Evolutionary conservation across 1,140 invertebrate species (phyloP).

Genomic region (Cydia pomonella): DNA sequence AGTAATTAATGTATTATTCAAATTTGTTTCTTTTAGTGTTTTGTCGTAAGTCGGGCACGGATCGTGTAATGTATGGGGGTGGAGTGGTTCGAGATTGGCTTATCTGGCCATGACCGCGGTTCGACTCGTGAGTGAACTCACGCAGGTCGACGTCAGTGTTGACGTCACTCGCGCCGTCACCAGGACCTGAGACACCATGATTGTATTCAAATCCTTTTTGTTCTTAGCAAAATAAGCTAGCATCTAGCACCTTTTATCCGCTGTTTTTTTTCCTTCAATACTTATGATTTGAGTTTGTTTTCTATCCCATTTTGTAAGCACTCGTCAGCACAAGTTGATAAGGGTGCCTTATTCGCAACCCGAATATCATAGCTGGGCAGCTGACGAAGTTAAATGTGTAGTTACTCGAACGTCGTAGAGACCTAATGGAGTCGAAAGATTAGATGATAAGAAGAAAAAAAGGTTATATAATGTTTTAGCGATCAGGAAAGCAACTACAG

Average conservation of each 20-base stretch:
- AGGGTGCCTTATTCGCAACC: neutral
- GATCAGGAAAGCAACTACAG: no score
- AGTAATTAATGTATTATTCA: neutral
- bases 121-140: conserved; percentile 71
- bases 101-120: conserved; percentile 52
- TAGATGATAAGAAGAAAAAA: no score
- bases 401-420: no score
- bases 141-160: conserved; percentile 47
- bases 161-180: conserved; percentile 53
- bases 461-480: no score
- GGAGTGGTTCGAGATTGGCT: conserved; percentile 9
- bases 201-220: neutral
- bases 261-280: no score
- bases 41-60: conserved; percentile 1
- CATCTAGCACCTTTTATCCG: no score
- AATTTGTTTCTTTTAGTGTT: conserved; percentile 21
- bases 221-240: no score
- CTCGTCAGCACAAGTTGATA: conserved; percentile 4
- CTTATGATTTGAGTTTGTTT: neutral
- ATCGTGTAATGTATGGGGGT: conserved; percentile 9
- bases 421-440: no score
- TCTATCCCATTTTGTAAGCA: no score
- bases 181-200: conserved; percentile 1
- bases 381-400: no score
- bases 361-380: neutral